phyloP scores from a whole-genome alignment of 37 sponge, comb jelly and placozoan genomes.

The Cliona cf. orientalis region DNA sequence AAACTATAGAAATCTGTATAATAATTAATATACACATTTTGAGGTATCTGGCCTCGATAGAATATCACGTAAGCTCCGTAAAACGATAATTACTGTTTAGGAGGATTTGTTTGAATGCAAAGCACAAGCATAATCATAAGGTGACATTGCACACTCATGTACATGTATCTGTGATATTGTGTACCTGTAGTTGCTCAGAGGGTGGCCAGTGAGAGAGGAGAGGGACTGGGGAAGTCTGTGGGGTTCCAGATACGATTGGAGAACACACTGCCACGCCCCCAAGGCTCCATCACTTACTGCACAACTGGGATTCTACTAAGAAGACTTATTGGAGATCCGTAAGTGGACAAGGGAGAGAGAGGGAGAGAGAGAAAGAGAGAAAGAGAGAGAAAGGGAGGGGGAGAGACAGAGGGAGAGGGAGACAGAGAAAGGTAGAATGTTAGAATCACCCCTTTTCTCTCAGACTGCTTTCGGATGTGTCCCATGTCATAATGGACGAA shows the following conservation, averaged over 20 bases:
- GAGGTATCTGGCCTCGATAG: too few species aligned
- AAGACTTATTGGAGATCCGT: constrained; percentile 66
- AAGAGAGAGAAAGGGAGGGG: not conserved
- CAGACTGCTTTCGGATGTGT: constrained; percentile 11
- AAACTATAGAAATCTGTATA: too few species aligned
- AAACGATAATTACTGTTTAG: too few species aligned
- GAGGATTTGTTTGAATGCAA: too few species aligned
- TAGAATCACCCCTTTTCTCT: not conserved
- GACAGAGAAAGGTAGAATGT: too few species aligned
- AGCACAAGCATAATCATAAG: not conserved
- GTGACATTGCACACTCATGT: not conserved
- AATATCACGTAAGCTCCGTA: too few species aligned
- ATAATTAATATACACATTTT: too few species aligned
- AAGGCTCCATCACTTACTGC: constrained; percentile 74
- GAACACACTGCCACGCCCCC: constrained; percentile 45
- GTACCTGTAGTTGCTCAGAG: constrained; percentile 55
- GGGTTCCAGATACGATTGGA: constrained; percentile 93
- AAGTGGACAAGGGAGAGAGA: constrained; percentile 2
- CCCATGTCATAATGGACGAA: constrained; percentile 88
- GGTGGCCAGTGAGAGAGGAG: constrained; percentile 75
- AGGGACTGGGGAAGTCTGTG: constrained; percentile 35
- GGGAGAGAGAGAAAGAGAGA: not conserved
- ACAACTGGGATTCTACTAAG: constrained; percentile 82
- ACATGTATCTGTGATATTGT: not conserved
- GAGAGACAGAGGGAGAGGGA: too few species aligned